phyloP scores from a whole-genome alignment of 2,888 invertebrate species.

The Folsomia manolachei region DNA sequence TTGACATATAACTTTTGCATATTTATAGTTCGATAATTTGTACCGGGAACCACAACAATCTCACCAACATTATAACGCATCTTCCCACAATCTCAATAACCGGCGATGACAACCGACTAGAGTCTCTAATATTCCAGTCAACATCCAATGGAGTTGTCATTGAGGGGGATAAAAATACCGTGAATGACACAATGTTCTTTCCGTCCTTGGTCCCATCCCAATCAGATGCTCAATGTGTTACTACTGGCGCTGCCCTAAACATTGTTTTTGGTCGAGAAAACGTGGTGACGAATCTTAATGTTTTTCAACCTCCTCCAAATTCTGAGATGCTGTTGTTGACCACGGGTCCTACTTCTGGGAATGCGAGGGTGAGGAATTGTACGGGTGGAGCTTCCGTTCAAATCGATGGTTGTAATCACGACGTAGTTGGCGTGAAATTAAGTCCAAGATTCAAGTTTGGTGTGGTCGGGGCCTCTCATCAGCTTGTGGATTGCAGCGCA shows the following conservation, averaged over 20 bases:
- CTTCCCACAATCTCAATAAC: background rate
- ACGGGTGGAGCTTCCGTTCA: background rate
- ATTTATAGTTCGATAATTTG: background rate
- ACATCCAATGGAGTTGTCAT: background rate
- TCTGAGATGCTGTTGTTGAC: background rate
- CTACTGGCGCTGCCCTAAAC: background rate
- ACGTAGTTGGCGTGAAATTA: background rate
- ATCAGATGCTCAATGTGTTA: background rate
- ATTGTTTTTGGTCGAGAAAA: background rate
- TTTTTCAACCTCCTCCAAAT: background rate
- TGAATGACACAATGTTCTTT: background rate
- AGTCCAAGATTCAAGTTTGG: background rate
- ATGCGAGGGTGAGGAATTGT: background rate
- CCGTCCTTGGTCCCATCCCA: background rate
- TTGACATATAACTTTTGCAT: background rate
- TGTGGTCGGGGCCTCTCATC: background rate
- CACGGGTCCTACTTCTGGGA: background rate
- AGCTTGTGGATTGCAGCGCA: background rate
- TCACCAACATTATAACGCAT: background rate
- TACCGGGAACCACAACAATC: background rate
- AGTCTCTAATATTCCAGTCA: background rate
- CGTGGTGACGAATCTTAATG: background rate
- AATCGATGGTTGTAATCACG: background rate
- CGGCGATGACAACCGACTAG: background rate
- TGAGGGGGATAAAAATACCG: background rate